Evolutionary conservation across 1,140 invertebrate genomes (phyloP).

Genomic region (Penaeus japonicus): DNA sequence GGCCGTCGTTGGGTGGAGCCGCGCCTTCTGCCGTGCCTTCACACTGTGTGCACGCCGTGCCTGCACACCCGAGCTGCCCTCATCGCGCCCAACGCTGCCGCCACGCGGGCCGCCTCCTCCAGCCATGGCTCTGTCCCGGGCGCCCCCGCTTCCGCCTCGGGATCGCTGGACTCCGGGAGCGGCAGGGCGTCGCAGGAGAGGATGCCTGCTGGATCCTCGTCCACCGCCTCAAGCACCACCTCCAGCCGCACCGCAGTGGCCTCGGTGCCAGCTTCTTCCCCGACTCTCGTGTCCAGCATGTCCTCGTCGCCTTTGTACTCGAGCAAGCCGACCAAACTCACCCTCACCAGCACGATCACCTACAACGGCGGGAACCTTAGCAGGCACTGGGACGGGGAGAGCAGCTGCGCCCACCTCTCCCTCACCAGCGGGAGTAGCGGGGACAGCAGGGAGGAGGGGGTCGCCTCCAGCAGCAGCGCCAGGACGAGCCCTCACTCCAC

Average conservation of each 20-base stretch:
- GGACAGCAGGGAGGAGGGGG: too few species aligned
- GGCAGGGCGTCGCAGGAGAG: slow-evolving; percentile 15
- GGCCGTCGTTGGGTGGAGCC: slow-evolving; percentile 46
- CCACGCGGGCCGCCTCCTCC: background rate
- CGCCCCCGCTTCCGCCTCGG: background rate
- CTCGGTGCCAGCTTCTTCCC: background rate
- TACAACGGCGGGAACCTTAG: background rate
- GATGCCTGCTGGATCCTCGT: background rate
- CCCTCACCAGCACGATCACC: background rate
- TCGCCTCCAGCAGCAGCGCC: too few species aligned
- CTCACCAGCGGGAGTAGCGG: background rate
- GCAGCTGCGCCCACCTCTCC: background rate
- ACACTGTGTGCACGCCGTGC: slow-evolving; percentile 45
- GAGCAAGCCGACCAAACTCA: background rate
- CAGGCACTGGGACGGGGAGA: slow-evolving; percentile 7
- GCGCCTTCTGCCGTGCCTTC: slow-evolving; percentile 43
- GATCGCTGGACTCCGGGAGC: background rate
- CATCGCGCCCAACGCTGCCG: background rate
- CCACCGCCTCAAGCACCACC: background rate
- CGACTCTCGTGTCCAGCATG: background rate
- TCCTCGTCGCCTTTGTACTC: background rate
- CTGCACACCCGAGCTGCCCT: slow-evolving; percentile 41
- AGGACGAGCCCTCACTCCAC: too few species aligned
- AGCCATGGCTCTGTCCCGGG: background rate
- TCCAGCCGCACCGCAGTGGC: background rate